Percentiles rank a stretch among this genome's conserved stretches.
Evolutionary conservation across 2,797 vertebrate species (phyloP).

Genomic region (Halcyon chelicuti): DNA sequence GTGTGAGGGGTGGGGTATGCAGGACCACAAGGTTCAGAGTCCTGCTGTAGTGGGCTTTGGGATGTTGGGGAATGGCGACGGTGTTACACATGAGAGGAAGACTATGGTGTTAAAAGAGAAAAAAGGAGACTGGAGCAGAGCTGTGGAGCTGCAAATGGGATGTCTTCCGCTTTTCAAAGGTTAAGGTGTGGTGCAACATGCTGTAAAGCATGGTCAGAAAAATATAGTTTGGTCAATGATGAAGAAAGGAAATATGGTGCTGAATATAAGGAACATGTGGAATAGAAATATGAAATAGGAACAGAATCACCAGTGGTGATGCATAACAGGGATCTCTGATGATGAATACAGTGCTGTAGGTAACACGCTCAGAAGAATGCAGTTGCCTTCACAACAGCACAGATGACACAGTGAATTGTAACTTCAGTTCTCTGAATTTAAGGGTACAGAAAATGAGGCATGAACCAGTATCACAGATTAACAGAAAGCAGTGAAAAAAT

Average conservation of each 20-base stretch:
- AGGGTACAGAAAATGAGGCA: neutral
- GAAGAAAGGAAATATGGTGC: neutral
- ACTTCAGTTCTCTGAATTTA: neutral
- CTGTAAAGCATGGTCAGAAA: neutral
- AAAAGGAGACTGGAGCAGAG: neutral
- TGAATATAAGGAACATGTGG: neutral
- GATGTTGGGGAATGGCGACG: neutral
- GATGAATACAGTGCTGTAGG: neutral
- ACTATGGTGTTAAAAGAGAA: neutral
- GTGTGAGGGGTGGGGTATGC: accelerated
- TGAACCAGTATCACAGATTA: neutral
- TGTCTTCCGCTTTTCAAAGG: neutral
- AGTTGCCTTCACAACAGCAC: neutral
- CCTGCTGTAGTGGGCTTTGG: accelerated
- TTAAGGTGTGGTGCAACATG: too few species aligned
- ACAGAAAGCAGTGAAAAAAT: neutral
- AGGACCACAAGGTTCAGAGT: neutral
- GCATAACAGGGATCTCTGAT: neutral
- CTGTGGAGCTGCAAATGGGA: neutral
- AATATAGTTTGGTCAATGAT: neutral
- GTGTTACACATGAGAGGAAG: neutral
- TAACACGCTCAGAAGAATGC: neutral
- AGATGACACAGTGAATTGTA: neutral
- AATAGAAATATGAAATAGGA: neutral
- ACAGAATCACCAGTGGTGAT: neutral